These are phyloP conservation scores for Drosophila rhopaloa DNA, from an alignment of 1,140 invertebrate species.

Conservation along the genomic window DNA sequence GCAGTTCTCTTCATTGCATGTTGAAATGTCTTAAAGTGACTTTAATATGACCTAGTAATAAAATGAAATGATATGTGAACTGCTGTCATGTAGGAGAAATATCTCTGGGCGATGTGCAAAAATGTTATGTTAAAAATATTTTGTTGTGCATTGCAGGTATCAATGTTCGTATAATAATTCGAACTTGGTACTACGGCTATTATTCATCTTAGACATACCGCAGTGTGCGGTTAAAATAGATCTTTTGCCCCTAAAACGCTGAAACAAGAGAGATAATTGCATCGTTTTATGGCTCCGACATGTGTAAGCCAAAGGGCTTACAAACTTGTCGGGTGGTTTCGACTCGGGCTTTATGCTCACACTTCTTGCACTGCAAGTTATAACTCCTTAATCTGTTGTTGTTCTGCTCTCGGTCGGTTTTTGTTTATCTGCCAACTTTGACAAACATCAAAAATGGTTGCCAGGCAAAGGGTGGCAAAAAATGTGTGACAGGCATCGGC, in stretches of 20 bases:
- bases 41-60: slow-evolving; percentile 4
- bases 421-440: slow-evolving; percentile 40
- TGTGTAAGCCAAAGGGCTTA: slow-evolving; percentile 43
- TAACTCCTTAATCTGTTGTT: slow-evolving; percentile 45
- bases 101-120: background rate
- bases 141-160: too few relatives aligned
- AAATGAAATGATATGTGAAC: slow-evolving; percentile 10
- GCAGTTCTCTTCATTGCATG: slow-evolving; percentile 3
- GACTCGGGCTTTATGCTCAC: slow-evolving; percentile 15
- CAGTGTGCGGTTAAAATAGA: background rate
- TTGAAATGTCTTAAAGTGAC: background rate
- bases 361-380: slow-evolving; percentile 40
- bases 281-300: slow-evolving; percentile 30
- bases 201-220: too few relatives aligned
- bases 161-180: background rate
- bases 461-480: slow-evolving; percentile 30
- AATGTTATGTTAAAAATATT: too few relatives aligned
- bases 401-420: slow-evolving; percentile 24
- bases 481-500: slow-evolving; percentile 22
- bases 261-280: slow-evolving; percentile 17
- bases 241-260: background rate
- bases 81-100: slow-evolving; percentile 2
- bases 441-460: slow-evolving; percentile 20
- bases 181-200: too few relatives aligned
- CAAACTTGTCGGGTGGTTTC: slow-evolving; percentile 17